phyloP scores from a whole-genome alignment of 2,888 invertebrate species.

The Lycaena phlaeas region DNA sequence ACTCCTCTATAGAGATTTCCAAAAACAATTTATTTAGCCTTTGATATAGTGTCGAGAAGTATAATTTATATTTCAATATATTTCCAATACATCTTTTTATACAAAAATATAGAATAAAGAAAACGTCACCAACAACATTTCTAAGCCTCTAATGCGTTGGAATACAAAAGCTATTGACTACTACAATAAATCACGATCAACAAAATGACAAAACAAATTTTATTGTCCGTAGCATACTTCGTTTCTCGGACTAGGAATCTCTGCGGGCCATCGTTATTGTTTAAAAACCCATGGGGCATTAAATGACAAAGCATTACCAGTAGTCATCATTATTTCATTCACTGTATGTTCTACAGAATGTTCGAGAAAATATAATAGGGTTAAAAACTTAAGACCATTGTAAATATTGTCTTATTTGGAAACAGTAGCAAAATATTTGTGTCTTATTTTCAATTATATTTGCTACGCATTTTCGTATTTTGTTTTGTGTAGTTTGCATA shows the following conservation, averaged over 20 bases:
- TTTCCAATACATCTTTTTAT: not conserved
- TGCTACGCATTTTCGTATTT: not conserved
- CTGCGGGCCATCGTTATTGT: constrained; percentile 43
- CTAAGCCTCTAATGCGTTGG: not conserved
- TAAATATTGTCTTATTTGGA: constrained; percentile 42
- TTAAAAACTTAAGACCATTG: constrained; percentile 49
- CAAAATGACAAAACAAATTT: constrained; percentile 15
- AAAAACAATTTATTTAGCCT: too few species aligned
- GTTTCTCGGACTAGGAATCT: constrained; percentile 33
- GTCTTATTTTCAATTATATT: not conserved
- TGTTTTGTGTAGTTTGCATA: too few species aligned
- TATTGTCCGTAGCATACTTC: constrained; percentile 17
- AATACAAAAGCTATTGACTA: constrained; percentile 8
- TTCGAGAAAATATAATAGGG: constrained; percentile 56
- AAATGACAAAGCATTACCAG: constrained; percentile 43
- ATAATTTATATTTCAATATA: too few species aligned
- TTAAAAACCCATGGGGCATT: constrained; percentile 41
- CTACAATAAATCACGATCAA: constrained; percentile 9
- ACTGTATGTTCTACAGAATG: constrained; percentile 50
- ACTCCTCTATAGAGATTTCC: too few species aligned
- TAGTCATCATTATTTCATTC: constrained; percentile 51
- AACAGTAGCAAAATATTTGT: constrained; percentile 55
- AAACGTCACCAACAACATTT: not conserved
- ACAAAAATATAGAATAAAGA: not conserved
- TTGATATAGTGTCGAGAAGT: too few species aligned